Evolutionary conservation across 2,113 vertebrate genomes (phyloP), one percentile per base, ranked within the genome.

Genomic region (Melanocharis versteri): DNA sequence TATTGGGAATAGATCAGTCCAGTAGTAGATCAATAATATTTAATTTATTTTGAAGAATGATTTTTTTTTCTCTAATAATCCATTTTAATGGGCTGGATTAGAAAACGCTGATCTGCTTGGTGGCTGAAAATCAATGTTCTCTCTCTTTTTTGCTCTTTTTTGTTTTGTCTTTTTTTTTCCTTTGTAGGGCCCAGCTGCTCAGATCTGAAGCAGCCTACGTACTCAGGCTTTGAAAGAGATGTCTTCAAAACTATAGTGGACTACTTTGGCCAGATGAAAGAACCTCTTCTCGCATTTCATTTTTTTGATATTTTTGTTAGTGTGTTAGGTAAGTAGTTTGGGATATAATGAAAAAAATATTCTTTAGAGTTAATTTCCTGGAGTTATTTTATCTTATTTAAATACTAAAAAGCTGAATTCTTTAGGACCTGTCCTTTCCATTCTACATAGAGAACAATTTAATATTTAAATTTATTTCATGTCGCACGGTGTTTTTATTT

Each of bases 261-360:
- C 92, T 98, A 98, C 87, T 99, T 98, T 70, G 95, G 96, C 82
- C 98, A 98, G 81, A 97, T 98, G 79, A 98, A 98, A 87, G 98
- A 99, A 51, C 98, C 99, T 19, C 97, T 99, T 54, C 98, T 99
- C 48, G 98, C 98, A 1, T 99, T 98, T 95, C 93, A 98, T 61
- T 98, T 99, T 71, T 99, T 98, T 94, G 99, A 99, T 93, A 93
- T 98, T 51, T 99, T 99, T 94, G 98, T 99, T 93, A 98, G 98
- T 82, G 98, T 98, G 23, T 90, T 99, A 89, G 98, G 99, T 99
- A 97, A 98, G 98, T 78, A 60, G n/a, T 68, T 66, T 54, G 28
- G 24, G 13, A 56, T 50, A 2, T 39, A 53, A 66, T 50, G 33
- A 62, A 81, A 86, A 80, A 65, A 33, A 4, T 16, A 24, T 42